phyloP scores from a whole-genome alignment of 2,888 invertebrate species.

The Melitaea athalia region DNA sequence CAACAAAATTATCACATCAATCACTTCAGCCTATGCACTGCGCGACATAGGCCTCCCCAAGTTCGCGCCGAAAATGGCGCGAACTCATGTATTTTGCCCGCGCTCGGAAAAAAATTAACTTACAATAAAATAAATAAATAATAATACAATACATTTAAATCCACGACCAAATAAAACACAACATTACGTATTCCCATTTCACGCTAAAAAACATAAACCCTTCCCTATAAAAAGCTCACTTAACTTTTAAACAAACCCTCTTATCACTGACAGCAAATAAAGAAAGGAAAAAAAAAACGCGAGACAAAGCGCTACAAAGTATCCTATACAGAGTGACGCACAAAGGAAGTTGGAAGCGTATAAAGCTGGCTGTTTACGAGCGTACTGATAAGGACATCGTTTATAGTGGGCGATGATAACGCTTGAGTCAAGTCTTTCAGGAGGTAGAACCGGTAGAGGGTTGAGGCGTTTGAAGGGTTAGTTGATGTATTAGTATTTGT shows the following conservation, averaged over 20 bases:
- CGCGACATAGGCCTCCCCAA: too few species aligned
- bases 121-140: too few species aligned
- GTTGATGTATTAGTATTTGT: slow-evolving; percentile 1
- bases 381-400: slow-evolving; percentile 47
- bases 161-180: background rate
- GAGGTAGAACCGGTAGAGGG: slow-evolving; percentile 5
- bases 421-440: slow-evolving; percentile 25
- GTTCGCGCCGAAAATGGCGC: too few species aligned
- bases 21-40: too few species aligned
- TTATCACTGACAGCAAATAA: slow-evolving; percentile 32
- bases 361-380: slow-evolving; percentile 54
- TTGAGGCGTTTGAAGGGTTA: slow-evolving; percentile 17
- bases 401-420: slow-evolving; percentile 28
- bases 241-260: slow-evolving; percentile 25
- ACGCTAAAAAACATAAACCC: background rate
- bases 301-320: slow-evolving; percentile 44
- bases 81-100: too few species aligned
- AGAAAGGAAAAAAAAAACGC: slow-evolving; percentile 34
- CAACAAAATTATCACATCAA: too few species aligned
- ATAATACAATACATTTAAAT: too few species aligned
- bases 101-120: too few species aligned
- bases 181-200: background rate
- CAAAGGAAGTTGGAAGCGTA: slow-evolving; percentile 55
- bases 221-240: slow-evolving; percentile 12
- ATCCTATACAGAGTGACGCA: slow-evolving; percentile 46